phyloP scores from a whole-genome alignment of 2,888 invertebrate genomes.

The Drosophila nigritarsus region DNA sequence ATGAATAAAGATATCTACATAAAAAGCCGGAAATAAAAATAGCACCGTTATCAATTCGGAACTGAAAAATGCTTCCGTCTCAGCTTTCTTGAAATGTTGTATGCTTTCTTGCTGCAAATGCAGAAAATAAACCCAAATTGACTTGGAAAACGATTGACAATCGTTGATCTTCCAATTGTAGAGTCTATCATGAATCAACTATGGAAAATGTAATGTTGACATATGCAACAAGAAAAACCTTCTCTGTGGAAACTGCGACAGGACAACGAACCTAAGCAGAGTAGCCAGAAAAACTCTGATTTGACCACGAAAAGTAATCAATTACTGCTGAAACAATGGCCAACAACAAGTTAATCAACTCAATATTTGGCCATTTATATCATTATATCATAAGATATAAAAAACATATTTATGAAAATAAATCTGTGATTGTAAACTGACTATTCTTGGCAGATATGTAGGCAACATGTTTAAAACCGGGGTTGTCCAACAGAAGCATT shows the following conservation, averaged over 20 bases:
- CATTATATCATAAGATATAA: no score
- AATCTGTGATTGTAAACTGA: not conserved
- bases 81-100: not conserved
- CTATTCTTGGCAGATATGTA: not conserved
- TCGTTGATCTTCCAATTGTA: not conserved
- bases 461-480: not conserved
- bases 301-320: not conserved
- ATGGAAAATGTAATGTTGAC: not conserved
- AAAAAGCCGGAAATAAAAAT: not conserved
- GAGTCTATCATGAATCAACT: not conserved
- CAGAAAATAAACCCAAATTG: not conserved
- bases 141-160: not conserved
- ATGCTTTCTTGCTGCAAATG: not conserved
- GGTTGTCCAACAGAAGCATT: not conserved
- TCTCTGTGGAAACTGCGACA: not conserved
- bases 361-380: not conserved
- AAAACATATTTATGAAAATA: not conserved
- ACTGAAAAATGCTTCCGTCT: not conserved
- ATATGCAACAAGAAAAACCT: not conserved
- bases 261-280: not conserved
- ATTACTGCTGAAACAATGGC: not conserved
- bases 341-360: not conserved
- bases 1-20: not conserved
- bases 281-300: not conserved
- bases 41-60: not conserved